Evolutionary conservation across 1,140 invertebrate genomes (phyloP).

Genomic region (Dendrolimus punctatus): DNA sequence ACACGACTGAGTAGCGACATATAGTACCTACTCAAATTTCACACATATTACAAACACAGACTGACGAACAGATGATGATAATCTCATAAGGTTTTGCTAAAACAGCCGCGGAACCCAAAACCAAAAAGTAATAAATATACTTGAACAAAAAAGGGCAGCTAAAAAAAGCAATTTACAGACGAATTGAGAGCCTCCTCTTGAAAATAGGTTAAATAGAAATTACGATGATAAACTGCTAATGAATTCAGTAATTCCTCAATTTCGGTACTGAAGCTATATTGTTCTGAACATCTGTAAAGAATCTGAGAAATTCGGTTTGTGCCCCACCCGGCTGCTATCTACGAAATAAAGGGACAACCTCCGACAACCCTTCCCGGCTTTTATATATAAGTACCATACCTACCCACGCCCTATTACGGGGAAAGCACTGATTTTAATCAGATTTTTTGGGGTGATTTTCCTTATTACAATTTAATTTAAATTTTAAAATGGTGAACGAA

Average conservation of each 20-base stretch:
- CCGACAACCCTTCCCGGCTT: conserved; percentile 1
- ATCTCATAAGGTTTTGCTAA: no score
- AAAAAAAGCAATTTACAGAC: no score
- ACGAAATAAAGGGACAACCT: neutral
- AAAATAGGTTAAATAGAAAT: neutral
- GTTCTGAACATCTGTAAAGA: conserved; percentile 9
- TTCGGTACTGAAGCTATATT: conserved; percentile 4
- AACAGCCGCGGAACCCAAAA: no score
- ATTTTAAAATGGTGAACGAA: conserved; percentile 1
- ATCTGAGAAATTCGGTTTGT: conserved; percentile 8
- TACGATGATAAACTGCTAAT: conserved; percentile 6
- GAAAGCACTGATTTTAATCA: conserved; percentile 7
- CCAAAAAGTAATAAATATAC: no score
- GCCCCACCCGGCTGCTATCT: neutral
- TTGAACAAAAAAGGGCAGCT: no score
- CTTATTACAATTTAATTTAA: conserved; percentile 1
- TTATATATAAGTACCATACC: neutral
- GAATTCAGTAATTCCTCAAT: conserved; percentile 2
- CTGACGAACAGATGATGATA: no score
- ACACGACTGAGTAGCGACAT: no score
- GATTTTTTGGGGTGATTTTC: neutral
- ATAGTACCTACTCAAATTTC: no score
- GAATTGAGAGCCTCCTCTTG: no score
- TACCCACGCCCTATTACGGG: neutral
- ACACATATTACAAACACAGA: no score